Conservation (phyloP, 1,140 invertebrate genomes). For the Paralvinella palmiformis region DNA sequence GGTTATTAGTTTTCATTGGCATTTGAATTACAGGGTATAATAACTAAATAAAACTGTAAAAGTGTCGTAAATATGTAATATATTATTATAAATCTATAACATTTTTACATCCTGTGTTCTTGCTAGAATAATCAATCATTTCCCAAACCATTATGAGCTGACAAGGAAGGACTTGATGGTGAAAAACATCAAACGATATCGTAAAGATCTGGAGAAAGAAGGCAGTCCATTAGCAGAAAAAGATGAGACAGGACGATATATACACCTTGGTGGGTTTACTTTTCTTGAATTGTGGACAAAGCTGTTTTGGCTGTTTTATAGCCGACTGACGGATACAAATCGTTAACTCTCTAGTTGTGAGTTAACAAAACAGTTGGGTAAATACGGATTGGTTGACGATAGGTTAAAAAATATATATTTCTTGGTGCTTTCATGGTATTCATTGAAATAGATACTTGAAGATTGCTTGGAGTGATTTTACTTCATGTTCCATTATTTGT, state of each 20-base stretch:
- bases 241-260: conserved; percentile 57
- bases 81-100: background rate
- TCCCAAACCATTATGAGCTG: conserved; percentile 69
- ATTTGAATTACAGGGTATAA: too few relatives aligned
- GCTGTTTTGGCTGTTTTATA: background rate
- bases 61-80: conserved; percentile 7
- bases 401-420: too few relatives aligned
- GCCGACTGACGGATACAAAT: background rate
- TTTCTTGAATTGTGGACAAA: background rate
- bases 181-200: conserved; percentile 91
- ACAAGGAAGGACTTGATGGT: conserved; percentile 90
- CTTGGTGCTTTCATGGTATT: too few relatives aligned
- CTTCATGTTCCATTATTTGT: too few relatives aligned
- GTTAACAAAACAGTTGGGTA: too few relatives aligned
- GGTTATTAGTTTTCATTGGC: too few relatives aligned
- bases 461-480: too few relatives aligned
- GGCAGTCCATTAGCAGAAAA: conserved; percentile 78
- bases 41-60: too few relatives aligned
- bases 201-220: conserved; percentile 84
- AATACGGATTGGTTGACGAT: too few relatives aligned
- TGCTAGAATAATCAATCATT: conserved; percentile 71
- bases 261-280: conserved; percentile 56
- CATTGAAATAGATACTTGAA: too few relatives aligned
- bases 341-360: background rate
- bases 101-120: conserved; percentile 1